Conservation (phyloP, 2,113 vertebrate genomes). For the Cebidichthys violaceus region DNA sequence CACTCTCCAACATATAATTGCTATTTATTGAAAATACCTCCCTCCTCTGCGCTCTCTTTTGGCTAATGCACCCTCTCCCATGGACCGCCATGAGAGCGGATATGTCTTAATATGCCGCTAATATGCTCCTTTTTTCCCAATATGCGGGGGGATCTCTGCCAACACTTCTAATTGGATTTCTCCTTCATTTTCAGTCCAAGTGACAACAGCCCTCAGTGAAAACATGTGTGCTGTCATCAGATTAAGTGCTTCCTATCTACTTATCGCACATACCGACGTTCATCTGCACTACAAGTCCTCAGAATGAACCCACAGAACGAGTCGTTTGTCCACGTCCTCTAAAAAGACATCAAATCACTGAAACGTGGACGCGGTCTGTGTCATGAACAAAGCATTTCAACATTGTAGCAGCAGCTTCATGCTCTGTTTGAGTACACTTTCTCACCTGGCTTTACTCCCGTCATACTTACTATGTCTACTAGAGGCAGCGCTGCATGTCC, state of each 20-base stretch:
- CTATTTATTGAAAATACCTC: constrained; percentile 73
- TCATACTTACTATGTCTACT: background rate
- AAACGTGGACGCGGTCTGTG: background rate
- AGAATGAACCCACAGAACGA: background rate
- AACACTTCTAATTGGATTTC: constrained; percentile 63
- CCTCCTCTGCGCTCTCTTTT: constrained; percentile 12
- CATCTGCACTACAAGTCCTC: constrained; percentile 5
- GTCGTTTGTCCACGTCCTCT: background rate
- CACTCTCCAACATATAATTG: constrained; percentile 56
- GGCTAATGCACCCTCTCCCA: constrained; percentile 36
- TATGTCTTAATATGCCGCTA: constrained; percentile 51
- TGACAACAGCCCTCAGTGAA: constrained; percentile 51
- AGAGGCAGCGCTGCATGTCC: background rate
- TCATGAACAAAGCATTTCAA: background rate
- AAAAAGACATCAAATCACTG: background rate
- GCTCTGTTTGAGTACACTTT: background rate
- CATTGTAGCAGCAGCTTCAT: background rate
- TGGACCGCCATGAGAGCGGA: constrained; percentile 22
- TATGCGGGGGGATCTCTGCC: constrained; percentile 14
- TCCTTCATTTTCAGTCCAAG: constrained; percentile 47
- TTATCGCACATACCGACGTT: constrained; percentile 20
- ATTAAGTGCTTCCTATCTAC: constrained; percentile 39
- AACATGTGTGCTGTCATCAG: constrained; percentile 48
- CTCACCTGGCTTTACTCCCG: background rate
- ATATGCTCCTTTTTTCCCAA: constrained; percentile 30